A percentile compares a stretch with the other conserved stretches of the same genome.
phyloP scores from a whole-genome alignment of 2,113 vertebrate species.

The Nerophis ophidion region DNA sequence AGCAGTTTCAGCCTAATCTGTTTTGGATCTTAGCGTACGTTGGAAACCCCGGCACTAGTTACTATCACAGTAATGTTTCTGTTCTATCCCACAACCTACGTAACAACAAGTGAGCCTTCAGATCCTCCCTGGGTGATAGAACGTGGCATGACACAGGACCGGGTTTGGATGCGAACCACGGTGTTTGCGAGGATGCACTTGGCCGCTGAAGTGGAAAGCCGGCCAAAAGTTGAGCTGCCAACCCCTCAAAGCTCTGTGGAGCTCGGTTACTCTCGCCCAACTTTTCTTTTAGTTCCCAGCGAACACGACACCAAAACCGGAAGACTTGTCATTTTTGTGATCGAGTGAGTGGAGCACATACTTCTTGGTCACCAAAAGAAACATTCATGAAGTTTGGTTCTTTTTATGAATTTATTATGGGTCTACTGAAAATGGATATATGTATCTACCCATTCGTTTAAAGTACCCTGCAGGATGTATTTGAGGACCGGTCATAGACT shows the following conservation, averaged over 20 bases:
- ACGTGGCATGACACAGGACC: slow-evolving; percentile 31
- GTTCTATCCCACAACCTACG: slow-evolving; percentile 15
- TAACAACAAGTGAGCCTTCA: slow-evolving; percentile 22
- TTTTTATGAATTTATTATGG: too few species aligned
- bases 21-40: too few species aligned
- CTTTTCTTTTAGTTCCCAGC: slow-evolving; percentile 16
- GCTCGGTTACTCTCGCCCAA: slow-evolving; percentile 29
- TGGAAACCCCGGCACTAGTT: too few species aligned
- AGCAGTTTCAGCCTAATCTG: too few species aligned
- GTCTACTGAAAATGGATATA: too few species aligned
- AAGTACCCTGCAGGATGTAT: too few species aligned
- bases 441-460: too few species aligned
- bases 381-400: too few species aligned
- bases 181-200: slow-evolving; percentile 24
- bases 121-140: slow-evolving; percentile 27
- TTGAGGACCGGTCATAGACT: too few species aligned
- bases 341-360: too few species aligned
- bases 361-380: too few species aligned
- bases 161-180: slow-evolving; percentile 27
- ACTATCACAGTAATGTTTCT: not conserved
- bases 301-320: slow-evolving; percentile 9
- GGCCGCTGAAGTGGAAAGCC: slow-evolving; percentile 22
- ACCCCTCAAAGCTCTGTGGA: slow-evolving; percentile 29
- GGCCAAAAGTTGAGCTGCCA: slow-evolving; percentile 26
- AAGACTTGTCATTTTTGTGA: not conserved